Evolutionary conservation across 1,140 invertebrate genomes (phyloP), one percentile per base, ranked within the genome.

Genomic region (Pristionchus pacificus): DNA sequence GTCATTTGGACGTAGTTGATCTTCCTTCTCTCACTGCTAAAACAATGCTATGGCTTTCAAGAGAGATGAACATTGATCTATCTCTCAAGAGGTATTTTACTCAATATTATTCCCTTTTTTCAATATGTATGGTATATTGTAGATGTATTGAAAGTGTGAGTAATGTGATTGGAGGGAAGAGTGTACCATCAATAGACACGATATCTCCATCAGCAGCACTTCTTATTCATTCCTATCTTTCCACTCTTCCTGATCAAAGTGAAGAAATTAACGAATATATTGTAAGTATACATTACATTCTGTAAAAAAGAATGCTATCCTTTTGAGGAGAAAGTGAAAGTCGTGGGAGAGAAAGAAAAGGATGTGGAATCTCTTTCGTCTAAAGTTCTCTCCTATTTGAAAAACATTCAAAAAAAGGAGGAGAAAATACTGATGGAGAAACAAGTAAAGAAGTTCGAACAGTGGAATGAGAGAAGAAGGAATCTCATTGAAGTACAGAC

Each of bases 1-100:
- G 91, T 82, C 92, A 95, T 85, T 93, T 93, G 86, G 91, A 93
- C 85, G 84, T 93, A 2, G 87, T 83, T 69, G 88, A 92, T 76
- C 86, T 88, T 10, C 82, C 86, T 55, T 86, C 88, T 81, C 84
- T 92, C 32, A 85, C 90, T 58, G 92, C 92, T 2, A 95, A 94
- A 86, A 91, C 91, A 0, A 83, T 94, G 19, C 71, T 85, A 83
- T 57, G 88, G 87, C 80, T 88, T 89, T 77, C 89, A 0, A 72
- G 77, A 27, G 60, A 70, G n/a, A 29, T 57, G 0, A 31, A 13
- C n/a, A n/a, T n/a, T n/a, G n/a, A n/a, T n/a, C n/a, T n/a, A n/a
- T n/a, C n/a, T n/a, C n/a, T n/a, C n/a, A n/a, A n/a, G n/a, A n/a
- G n/a, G n/a, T n/a, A n/a, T n/a, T n/a, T n/a, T n/a, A n/a, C n/a